Evolutionary conservation across 23 tunicate genomes (phyloP).

Genomic region (Trididemnum nubilum): DNA sequence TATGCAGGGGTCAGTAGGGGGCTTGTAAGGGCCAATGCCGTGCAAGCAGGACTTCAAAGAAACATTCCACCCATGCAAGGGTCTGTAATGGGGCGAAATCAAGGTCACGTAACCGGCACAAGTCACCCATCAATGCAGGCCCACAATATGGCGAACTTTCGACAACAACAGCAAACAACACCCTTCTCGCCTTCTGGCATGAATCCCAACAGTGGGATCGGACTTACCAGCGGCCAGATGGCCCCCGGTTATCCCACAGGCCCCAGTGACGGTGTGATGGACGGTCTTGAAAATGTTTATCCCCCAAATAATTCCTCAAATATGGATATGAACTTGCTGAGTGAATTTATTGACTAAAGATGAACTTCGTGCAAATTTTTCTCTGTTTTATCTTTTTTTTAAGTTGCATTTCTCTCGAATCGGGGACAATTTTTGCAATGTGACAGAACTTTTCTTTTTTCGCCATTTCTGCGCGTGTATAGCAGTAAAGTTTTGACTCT

Average conservation of each 20-base stretch:
- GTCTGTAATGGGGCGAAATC: not conserved
- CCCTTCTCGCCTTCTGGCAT: not conserved
- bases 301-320: slow-evolving; percentile 26
- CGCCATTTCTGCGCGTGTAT: not conserved
- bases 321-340: slow-evolving; percentile 20
- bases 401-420: not conserved
- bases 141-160: not conserved
- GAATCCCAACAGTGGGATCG: not conserved
- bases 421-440: too few relatives aligned
- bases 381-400: too few relatives aligned
- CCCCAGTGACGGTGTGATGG: not conserved
- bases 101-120: not conserved
- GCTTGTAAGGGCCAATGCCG: not conserved
- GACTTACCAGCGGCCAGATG: not conserved
- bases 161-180: slow-evolving; percentile 5
- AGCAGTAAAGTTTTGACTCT: not conserved
- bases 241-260: not conserved
- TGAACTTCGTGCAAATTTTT: not conserved
- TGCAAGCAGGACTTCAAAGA: not conserved
- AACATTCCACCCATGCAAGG: not conserved
- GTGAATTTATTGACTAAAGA: not conserved
- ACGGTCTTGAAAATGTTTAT: not conserved
- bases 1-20: not conserved
- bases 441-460: not conserved
- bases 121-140: slow-evolving; percentile 6